A percentile compares a stretch with the other conserved stretches of the same genome.
These are phyloP conservation scores for Paratrypauchen microcephalus DNA, from an alignment of 2,797 vertebrate species.

Conservation along the genomic window DNA sequence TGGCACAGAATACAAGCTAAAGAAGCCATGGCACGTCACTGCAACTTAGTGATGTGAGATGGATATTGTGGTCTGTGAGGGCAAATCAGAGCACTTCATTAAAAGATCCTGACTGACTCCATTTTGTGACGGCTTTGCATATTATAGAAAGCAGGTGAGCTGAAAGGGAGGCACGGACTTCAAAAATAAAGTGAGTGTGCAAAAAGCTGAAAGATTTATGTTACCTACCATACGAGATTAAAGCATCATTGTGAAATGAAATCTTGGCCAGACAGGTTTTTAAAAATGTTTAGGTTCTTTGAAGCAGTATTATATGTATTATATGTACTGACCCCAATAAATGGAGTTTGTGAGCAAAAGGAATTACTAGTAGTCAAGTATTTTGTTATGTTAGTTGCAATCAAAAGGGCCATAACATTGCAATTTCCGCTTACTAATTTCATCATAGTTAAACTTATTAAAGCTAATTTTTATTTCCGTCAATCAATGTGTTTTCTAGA, in stretches of 20 bases:
- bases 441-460: no score
- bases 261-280: neutral
- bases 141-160: slow-evolving; percentile 23
- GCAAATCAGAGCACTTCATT: slow-evolving; percentile 41
- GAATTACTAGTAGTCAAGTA: no score
- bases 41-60: slow-evolving; percentile 36
- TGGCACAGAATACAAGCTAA: slow-evolving; percentile 32
- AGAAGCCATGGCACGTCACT: slow-evolving; percentile 34
- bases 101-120: slow-evolving; percentile 37
- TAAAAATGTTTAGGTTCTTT: no score
- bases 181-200: slow-evolving; percentile 27
- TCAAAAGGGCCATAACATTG: no score
- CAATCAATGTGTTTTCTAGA: neutral
- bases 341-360: no score
- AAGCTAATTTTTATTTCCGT: neutral
- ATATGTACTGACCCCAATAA: no score
- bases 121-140: slow-evolving; percentile 23
- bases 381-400: no score
- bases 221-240: slow-evolving; percentile 45
- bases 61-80: slow-evolving; percentile 24
- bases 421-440: no score
- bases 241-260: slow-evolving; percentile 25
- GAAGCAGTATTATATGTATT: no score
- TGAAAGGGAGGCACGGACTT: slow-evolving; percentile 29
- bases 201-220: slow-evolving; percentile 48